phyloP scores from a whole-genome alignment of 2,888 invertebrate genomes.

The Lycaena phlaeas region DNA sequence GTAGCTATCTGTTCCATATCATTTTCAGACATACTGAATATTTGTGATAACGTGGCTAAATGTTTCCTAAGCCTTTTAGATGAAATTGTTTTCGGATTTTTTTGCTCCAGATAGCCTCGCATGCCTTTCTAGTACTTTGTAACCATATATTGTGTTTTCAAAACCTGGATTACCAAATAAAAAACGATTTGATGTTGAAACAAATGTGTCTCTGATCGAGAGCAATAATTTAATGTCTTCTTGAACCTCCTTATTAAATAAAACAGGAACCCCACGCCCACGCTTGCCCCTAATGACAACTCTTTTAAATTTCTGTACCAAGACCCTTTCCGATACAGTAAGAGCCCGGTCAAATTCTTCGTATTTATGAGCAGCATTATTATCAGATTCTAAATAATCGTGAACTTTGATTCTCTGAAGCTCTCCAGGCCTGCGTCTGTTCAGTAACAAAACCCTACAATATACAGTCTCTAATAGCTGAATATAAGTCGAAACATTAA shows the following conservation, averaged over 20 bases:
- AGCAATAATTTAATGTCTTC: constrained; percentile 15
- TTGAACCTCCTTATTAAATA: constrained; percentile 25
- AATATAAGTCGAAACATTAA: constrained; percentile 19
- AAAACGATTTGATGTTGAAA: constrained; percentile 11
- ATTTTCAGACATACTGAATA: constrained; percentile 27
- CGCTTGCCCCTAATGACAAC: constrained; percentile 26
- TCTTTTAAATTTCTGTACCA: constrained; percentile 25
- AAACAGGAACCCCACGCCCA: constrained; percentile 24
- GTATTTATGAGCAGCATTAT: constrained; percentile 13
- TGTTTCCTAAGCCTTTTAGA: constrained; percentile 29
- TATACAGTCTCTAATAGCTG: constrained; percentile 23
- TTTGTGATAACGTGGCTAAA: constrained; percentile 27
- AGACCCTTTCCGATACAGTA: constrained; percentile 18
- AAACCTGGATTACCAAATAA: constrained; percentile 14
- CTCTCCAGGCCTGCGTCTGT: constrained; percentile 23
- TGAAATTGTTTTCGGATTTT: constrained; percentile 25
- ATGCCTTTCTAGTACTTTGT: constrained; percentile 26
- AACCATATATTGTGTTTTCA: constrained; percentile 20
- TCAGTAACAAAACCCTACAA: constrained; percentile 22
- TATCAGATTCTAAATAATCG: constrained; percentile 18
- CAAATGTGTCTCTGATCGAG: constrained; percentile 8
- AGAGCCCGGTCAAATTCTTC: constrained; percentile 14
- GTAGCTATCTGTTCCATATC: constrained; percentile 28
- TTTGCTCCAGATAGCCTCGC: constrained; percentile 23
- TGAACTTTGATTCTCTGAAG: constrained; percentile 22